Percentiles rank a stretch among this genome's conserved stretches.
Conservation (phyloP, 2,888 invertebrate genomes). For the Scelioninae gen. 1 region DNA sequence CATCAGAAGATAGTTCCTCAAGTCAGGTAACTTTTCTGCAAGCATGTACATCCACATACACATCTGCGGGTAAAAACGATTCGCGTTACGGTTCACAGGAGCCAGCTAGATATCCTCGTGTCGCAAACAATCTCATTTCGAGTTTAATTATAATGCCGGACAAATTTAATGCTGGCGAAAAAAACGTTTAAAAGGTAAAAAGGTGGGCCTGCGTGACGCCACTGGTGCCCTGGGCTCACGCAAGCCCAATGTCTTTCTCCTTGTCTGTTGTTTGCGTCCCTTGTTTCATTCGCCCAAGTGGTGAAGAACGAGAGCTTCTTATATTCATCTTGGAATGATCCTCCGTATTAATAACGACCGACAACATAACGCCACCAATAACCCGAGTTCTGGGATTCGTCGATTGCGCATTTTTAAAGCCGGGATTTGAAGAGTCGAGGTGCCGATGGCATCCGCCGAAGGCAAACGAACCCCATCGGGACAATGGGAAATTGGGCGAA, state of each 20-base stretch:
- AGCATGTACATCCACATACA: neutral
- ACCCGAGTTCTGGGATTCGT: constrained; percentile 64
- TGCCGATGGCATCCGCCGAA: constrained; percentile 16
- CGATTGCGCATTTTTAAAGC: constrained; percentile 47
- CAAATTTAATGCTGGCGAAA: constrained; percentile 75
- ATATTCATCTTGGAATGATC: constrained; percentile 78
- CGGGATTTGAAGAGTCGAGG: constrained; percentile 3
- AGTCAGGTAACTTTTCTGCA: constrained; percentile 23
- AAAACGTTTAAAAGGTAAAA: constrained; percentile 62
- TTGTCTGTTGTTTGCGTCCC: constrained; percentile 44
- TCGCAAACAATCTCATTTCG: constrained; percentile 78
- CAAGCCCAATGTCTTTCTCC: constrained; percentile 70
- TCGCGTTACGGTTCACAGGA: constrained; percentile 39
- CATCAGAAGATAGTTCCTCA: constrained; percentile 12
- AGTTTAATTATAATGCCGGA: constrained; percentile 78
- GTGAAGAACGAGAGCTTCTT: constrained; percentile 73
- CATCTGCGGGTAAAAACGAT: constrained; percentile 22
- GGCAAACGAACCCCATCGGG: constrained; percentile 37
- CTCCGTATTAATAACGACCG: constrained; percentile 77
- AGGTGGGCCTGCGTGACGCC: constrained; percentile 77
- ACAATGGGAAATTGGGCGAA: constrained; percentile 48
- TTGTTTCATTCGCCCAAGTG: constrained; percentile 62
- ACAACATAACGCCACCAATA: constrained; percentile 74
- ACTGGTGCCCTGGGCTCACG: constrained; percentile 76
- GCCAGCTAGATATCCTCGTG: constrained; percentile 65